Percentiles rank a stretch among this genome's conserved stretches.
Evolutionary conservation across 2,888 invertebrate genomes (phyloP).

Genomic region (Xanthostigma xanthostigma): DNA sequence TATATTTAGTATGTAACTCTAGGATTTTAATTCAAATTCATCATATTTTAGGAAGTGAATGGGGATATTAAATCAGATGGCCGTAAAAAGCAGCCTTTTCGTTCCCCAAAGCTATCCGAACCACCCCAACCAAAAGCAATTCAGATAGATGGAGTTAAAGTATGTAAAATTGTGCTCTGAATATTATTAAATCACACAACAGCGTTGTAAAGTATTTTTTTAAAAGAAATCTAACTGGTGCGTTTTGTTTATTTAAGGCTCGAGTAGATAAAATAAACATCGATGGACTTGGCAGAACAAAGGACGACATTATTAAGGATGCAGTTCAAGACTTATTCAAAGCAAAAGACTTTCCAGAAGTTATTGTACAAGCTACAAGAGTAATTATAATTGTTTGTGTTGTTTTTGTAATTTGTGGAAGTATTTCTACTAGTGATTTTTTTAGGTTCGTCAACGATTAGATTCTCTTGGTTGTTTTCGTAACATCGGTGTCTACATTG

Average conservation of each 20-base stretch:
- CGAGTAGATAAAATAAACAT: conserved; percentile 75
- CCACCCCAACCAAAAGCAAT: conserved; percentile 26
- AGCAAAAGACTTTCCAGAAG: conserved; percentile 74
- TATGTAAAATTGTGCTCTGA: conserved; percentile 18
- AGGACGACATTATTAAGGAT: conserved; percentile 71
- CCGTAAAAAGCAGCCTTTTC: background rate
- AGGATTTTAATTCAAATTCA: no score
- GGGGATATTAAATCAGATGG: no score
- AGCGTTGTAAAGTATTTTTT: no score
- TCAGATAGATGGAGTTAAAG: conserved; percentile 36
- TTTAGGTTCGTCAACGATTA: conserved; percentile 55
- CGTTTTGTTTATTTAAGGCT: conserved; percentile 37
- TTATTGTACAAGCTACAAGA: conserved; percentile 51
- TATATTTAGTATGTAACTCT: conserved; percentile 1
- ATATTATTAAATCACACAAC: background rate
- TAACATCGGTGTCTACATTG: conserved; percentile 71
- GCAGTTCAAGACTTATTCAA: conserved; percentile 71
- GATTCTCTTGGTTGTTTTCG: conserved; percentile 81
- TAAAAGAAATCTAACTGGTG: background rate
- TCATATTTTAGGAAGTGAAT: no score
- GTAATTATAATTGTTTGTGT: conserved; percentile 22
- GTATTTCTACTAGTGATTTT: conserved; percentile 13
- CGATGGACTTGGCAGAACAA: conserved; percentile 72
- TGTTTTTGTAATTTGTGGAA: background rate
- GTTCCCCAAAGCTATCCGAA: conserved; percentile 8